These are phyloP conservation scores for Phorcus lineatus DNA, from an alignment of 2,888 invertebrate genomes.

Conservation along the genomic window DNA sequence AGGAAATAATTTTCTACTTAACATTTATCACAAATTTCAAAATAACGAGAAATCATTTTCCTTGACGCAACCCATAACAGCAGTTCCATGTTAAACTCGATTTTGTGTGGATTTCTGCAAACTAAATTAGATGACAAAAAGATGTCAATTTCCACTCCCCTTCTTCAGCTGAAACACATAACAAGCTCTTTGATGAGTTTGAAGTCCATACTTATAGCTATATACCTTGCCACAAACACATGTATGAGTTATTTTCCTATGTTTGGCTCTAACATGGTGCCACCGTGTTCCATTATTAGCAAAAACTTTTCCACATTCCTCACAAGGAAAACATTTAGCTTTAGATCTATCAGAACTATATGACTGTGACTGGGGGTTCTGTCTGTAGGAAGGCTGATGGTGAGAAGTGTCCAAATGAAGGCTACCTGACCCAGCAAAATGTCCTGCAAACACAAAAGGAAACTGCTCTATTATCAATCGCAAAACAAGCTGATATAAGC, in stretches of 20 bases:
- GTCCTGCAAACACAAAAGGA: constrained; percentile 9
- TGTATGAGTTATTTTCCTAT: background rate
- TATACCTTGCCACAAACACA: background rate
- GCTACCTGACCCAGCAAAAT: background rate
- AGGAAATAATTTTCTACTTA: background rate
- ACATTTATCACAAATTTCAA: background rate
- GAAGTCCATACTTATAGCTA: background rate
- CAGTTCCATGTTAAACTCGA: too few relatives aligned
- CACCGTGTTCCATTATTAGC: background rate
- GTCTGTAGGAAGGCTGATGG: too few relatives aligned
- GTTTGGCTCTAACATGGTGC: background rate
- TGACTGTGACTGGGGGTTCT: too few relatives aligned
- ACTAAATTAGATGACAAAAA: too few relatives aligned
- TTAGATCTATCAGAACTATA: too few relatives aligned
- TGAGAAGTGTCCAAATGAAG: background rate
- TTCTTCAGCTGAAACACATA: background rate
- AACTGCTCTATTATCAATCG: background rate
- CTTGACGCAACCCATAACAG: too few relatives aligned
- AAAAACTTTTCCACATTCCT: too few relatives aligned
- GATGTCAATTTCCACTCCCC: too few relatives aligned
- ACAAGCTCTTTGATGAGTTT: background rate
- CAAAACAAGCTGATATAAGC: too few relatives aligned
- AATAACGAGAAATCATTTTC: too few relatives aligned
- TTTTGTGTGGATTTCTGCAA: too few relatives aligned
- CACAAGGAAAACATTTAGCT: too few relatives aligned